Conservation (phyloP, 2,888 invertebrate genomes). For the Xylota sylvarum region DNA sequence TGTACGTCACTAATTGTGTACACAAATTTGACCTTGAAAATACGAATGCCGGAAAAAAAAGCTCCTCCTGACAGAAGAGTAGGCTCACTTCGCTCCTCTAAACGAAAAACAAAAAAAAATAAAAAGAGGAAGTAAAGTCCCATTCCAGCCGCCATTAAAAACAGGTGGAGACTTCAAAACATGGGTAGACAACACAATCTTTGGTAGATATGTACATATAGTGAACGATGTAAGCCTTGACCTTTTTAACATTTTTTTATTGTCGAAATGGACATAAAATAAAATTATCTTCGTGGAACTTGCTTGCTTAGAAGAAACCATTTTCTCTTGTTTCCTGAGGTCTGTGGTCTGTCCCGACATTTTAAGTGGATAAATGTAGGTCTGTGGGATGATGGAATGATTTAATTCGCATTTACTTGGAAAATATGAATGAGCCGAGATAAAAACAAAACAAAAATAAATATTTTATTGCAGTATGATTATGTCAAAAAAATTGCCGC, state of each 20-base stretch:
- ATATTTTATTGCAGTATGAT: conserved; percentile 33
- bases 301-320: neutral
- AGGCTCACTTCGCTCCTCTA: conserved; percentile 35
- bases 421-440: conserved; percentile 38
- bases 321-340: neutral
- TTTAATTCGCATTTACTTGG: conserved; percentile 43
- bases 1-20: conserved; percentile 70
- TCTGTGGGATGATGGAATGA: conserved; percentile 50
- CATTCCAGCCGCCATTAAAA: neutral
- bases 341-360: neutral
- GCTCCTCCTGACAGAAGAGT: conserved; percentile 35
- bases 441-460: conserved; percentile 20
- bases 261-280: conserved; percentile 17
- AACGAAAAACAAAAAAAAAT: conserved; percentile 14
- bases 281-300: conserved; percentile 35
- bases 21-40: conserved; percentile 70
- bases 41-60: conserved; percentile 40
- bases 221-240: conserved; percentile 59
- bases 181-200: conserved; percentile 47
- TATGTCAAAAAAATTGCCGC: conserved; percentile 18
- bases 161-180: conserved; percentile 13
- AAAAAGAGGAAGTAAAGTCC: conserved; percentile 9
- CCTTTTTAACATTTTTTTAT: conserved; percentile 56
- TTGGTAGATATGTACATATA: conserved; percentile 19
- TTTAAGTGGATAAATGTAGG: conserved; percentile 37